These are phyloP conservation scores for Misgurnus anguillicaudatus DNA, from an alignment of 2,113 vertebrate genomes.

Conservation along the genomic window DNA sequence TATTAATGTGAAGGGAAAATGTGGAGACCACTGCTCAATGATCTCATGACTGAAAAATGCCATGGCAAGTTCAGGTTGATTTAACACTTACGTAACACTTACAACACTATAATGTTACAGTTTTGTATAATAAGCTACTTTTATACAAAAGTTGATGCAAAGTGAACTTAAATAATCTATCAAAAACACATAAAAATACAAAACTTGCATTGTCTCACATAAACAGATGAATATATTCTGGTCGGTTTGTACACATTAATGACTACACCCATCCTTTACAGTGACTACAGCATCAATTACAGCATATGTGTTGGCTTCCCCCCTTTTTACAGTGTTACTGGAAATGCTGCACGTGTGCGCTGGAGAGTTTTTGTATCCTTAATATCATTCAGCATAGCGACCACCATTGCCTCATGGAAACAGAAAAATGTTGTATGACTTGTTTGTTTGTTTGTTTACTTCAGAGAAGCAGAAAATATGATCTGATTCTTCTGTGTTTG, in stretches of 20 bases:
- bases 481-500: slow-evolving; percentile 28
- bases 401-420: background rate
- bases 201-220: slow-evolving; percentile 35
- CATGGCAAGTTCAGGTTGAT: slow-evolving; percentile 27
- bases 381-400: slow-evolving; percentile 30
- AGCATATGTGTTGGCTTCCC: slow-evolving; percentile 37
- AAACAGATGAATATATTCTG: slow-evolving; percentile 5
- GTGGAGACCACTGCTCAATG: slow-evolving; percentile 1
- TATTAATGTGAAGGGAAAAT: background rate
- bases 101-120: background rate
- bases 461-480: slow-evolving; percentile 24
- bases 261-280: slow-evolving; percentile 37
- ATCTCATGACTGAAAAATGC: slow-evolving; percentile 38
- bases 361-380: background rate
- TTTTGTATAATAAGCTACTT: too few species aligned
- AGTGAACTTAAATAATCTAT: too few species aligned
- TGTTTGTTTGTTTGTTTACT: slow-evolving; percentile 17
- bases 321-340: slow-evolving; percentile 41
- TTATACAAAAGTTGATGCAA: too few species aligned
- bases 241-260: slow-evolving; percentile 29
- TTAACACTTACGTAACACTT: slow-evolving; percentile 7
- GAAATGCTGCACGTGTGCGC: slow-evolving; percentile 19
- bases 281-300: slow-evolving; percentile 29
- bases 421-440: slow-evolving; percentile 10
- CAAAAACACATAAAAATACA: too few species aligned